Evolutionary conservation across 2,113 vertebrate genomes (phyloP).

Genomic region (Scortum barcoo): DNA sequence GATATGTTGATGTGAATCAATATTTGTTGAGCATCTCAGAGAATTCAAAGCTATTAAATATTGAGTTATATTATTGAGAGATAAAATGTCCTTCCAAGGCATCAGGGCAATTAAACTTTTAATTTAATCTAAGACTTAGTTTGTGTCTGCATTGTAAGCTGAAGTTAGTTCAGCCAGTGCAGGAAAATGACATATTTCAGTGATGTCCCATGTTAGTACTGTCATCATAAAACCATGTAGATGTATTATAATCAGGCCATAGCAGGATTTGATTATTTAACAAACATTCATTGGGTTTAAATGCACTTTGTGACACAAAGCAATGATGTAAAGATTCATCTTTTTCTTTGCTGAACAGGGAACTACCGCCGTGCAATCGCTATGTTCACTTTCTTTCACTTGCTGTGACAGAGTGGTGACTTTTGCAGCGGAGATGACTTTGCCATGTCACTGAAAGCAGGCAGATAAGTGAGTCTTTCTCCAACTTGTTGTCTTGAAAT

Average conservation of each 20-base stretch:
- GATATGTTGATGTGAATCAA: slow-evolving; percentile 6
- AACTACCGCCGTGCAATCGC: background rate
- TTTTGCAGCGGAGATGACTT: background rate
- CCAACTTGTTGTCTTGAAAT: background rate
- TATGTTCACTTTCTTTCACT: background rate
- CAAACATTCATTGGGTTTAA: background rate
- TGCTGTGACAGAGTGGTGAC: background rate
- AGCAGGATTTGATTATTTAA: background rate
- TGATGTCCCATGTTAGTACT: background rate
- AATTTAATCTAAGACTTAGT: background rate
- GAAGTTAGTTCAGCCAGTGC: background rate
- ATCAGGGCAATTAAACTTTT: background rate
- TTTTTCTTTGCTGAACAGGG: background rate
- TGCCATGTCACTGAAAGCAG: background rate
- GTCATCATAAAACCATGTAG: background rate
- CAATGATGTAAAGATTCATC: too few species aligned
- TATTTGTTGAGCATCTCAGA: background rate
- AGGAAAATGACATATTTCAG: background rate
- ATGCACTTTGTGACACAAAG: background rate
- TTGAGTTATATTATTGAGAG: background rate
- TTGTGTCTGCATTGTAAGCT: background rate
- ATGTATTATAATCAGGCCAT: background rate
- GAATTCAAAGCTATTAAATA: slow-evolving; percentile 3
- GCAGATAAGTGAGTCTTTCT: background rate
- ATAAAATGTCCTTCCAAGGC: background rate